Conservation (phyloP, 37 sponge, comb jelly and placozoan genomes). For the Geodia barretti region DNA sequence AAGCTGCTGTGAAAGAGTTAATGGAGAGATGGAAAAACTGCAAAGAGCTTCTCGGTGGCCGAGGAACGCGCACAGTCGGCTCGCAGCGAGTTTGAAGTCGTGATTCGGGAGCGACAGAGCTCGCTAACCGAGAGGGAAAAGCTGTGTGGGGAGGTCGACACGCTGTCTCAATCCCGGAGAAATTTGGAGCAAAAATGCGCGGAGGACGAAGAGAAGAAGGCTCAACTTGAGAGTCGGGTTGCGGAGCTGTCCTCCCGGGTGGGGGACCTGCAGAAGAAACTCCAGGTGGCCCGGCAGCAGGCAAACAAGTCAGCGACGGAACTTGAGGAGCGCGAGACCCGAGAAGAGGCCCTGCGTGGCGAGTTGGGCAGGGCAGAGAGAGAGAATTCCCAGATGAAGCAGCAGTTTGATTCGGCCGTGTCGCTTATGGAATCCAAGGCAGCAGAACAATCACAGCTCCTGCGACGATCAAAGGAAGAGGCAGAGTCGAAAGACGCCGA, state of each 20-base stretch:
- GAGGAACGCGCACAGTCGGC: not conserved
- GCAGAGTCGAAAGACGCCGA: slow-evolving; percentile 5
- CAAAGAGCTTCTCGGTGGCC: not conserved
- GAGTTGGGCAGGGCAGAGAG: slow-evolving; percentile 26
- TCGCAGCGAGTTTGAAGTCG: not conserved
- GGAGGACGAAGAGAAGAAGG: slow-evolving; percentile 10
- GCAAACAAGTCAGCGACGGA: slow-evolving; percentile 3
- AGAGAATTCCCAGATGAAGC: slow-evolving; percentile 58
- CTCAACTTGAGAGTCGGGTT: slow-evolving; percentile 3
- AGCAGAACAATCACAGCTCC: slow-evolving; percentile 11
- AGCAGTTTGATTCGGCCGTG: slow-evolving; percentile 65
- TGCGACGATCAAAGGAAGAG: not conserved
- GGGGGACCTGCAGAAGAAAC: slow-evolving; percentile 17
- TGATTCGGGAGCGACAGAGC: slow-evolving; percentile 8
- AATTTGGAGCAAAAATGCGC: slow-evolving; percentile 4
- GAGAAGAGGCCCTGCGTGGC: slow-evolving; percentile 13
- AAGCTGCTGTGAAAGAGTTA: not conserved
- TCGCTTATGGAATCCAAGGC: slow-evolving; percentile 37
- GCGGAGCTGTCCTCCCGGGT: not conserved
- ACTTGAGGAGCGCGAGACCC: not conserved
- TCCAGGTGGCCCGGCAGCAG: slow-evolving; percentile 14
- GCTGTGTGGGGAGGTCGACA: slow-evolving; percentile 38
- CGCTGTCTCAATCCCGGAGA: slow-evolving; percentile 5
- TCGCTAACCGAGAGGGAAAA: slow-evolving; percentile 29
- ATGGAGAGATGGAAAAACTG: not conserved